Evolutionary conservation across 2,113 vertebrate species (phyloP).

Genomic region (Poeciliopsis retropinna): DNA sequence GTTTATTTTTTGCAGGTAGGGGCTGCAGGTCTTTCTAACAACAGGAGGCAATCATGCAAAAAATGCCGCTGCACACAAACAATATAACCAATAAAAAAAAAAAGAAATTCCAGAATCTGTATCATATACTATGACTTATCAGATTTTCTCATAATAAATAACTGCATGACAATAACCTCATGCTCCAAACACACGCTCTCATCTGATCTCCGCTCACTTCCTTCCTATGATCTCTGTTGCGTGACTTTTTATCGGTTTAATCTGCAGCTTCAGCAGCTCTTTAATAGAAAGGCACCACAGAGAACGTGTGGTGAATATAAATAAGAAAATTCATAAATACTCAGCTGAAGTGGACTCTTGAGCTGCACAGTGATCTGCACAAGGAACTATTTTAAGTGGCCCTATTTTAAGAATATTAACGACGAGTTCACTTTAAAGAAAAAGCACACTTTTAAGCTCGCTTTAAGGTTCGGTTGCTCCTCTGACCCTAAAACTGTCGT

Average conservation of each 20-base stretch:
- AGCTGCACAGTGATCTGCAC: neutral
- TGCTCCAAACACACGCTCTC: neutral
- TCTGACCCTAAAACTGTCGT: neutral
- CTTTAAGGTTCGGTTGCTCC: neutral
- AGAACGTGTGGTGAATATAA: neutral
- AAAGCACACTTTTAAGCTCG: neutral
- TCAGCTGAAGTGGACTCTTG: neutral
- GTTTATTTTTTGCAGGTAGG: neutral
- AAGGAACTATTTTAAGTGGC: conserved; percentile 8
- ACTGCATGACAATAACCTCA: conserved; percentile 5
- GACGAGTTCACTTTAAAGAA: neutral
- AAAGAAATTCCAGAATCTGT: neutral
- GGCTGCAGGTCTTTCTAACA: neutral
- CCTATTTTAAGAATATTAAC: conserved; percentile 2
- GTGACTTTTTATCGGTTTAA: neutral
- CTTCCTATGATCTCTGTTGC: neutral
- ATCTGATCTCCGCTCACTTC: neutral
- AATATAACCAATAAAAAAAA: neutral
- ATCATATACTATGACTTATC: conserved; percentile 19
- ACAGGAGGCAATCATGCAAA: neutral
- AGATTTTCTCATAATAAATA: conserved; percentile 33
- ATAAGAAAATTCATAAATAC: neutral
- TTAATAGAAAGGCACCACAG: neutral
- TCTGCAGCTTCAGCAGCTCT: neutral
- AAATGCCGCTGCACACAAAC: too few species aligned